phyloP scores from a whole-genome alignment of 2,888 invertebrate genomes.

The Geophilus truncorum region DNA sequence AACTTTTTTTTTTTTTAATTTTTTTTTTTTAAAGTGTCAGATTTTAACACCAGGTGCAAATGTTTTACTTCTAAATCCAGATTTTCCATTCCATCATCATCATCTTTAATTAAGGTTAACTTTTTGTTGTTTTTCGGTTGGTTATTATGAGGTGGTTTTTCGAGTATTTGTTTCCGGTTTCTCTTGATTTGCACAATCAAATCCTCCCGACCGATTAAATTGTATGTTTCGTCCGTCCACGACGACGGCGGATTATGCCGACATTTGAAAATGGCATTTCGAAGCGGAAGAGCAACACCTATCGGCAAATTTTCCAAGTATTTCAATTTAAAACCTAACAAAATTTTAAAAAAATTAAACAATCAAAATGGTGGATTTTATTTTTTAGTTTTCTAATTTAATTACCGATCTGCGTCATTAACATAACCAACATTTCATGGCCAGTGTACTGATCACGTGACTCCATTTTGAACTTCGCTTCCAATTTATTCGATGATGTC shows the following conservation, averaged over 20 bases:
- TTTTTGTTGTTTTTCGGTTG: too few relatives aligned
- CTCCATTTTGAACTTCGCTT: background rate
- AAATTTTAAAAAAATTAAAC: constrained; percentile 11
- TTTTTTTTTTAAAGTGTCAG: background rate
- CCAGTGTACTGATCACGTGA: background rate
- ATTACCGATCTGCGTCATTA: constrained; percentile 3
- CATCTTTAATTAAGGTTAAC: constrained; percentile 50
- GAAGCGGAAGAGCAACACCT: constrained; percentile 63
- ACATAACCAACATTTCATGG: background rate
- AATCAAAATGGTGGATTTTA: too few relatives aligned
- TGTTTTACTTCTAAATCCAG: constrained; percentile 49
- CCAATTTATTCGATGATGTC: background rate
- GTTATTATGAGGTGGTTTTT: background rate
- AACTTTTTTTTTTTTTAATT: too few relatives aligned
- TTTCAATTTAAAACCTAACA: constrained; percentile 59
- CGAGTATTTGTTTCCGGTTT: background rate
- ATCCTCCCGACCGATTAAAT: constrained; percentile 64
- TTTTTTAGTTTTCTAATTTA: background rate
- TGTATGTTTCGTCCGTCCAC: constrained; percentile 67
- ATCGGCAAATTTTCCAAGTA: constrained; percentile 67
- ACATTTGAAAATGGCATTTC: constrained; percentile 64
- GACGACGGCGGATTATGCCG: constrained; percentile 65
- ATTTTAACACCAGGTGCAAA: background rate
- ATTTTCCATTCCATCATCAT: constrained; percentile 63
- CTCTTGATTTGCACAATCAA: constrained; percentile 51